A percentile compares a stretch with the other conserved stretches of the same genome.
Evolutionary conservation across 1,140 invertebrate genomes (phyloP).

Genomic region (Drosophila kanapiae): DNA sequence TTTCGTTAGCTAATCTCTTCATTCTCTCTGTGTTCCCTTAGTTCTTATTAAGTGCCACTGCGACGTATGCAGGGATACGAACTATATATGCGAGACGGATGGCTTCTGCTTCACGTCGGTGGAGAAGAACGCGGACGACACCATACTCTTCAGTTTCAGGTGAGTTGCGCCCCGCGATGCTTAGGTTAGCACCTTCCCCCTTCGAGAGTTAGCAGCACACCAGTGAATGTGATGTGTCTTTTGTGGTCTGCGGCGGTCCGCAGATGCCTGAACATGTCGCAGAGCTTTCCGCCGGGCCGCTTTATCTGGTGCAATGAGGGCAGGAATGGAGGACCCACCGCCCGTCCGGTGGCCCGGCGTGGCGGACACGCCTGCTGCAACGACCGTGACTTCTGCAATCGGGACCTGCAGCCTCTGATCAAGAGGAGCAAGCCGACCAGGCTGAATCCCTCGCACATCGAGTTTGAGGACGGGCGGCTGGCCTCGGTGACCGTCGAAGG

Average conservation of each 20-base stretch:
- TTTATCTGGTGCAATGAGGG: conserved; percentile 88
- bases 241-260: conserved; percentile 16
- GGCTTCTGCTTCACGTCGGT: conserved; percentile 94
- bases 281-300: conserved; percentile 91
- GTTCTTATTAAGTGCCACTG: conserved; percentile 90
- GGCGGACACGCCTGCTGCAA: conserved; percentile 86
- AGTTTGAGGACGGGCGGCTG: conserved; percentile 13
- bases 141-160: conserved; percentile 90
- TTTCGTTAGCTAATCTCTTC: neutral
- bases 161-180: conserved; percentile 84
- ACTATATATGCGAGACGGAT: conserved; percentile 94
- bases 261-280: conserved; percentile 89
- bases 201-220: conserved; percentile 13
- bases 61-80: conserved; percentile 91
- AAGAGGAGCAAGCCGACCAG: conserved; percentile 39
- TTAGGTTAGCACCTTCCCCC: conserved; percentile 11
- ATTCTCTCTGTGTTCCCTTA: conserved; percentile 60
- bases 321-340: conserved; percentile 81
- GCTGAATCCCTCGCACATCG: conserved; percentile 2
- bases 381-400: conserved; percentile 89
- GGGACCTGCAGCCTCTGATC: conserved; percentile 69
- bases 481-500: conserved; percentile 65
- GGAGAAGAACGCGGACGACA: conserved; percentile 87
- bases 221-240: conserved; percentile 35
- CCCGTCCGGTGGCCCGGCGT: conserved; percentile 72